Conservation (phyloP, 2,888 invertebrate species). For the Chromoteleia sp. region DNA sequence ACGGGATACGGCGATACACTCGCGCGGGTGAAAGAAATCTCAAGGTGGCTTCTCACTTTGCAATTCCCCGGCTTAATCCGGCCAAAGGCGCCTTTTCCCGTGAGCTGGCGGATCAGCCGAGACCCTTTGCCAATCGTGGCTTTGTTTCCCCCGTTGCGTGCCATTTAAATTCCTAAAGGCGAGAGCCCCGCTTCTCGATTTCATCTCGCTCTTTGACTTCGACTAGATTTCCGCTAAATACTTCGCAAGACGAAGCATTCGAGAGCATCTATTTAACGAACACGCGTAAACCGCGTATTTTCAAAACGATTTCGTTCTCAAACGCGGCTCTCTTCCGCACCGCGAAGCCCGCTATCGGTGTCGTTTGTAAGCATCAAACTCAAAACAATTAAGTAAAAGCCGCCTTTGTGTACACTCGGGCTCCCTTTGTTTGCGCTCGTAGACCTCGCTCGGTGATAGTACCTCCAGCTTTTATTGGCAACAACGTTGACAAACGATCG, state of each 20-base stretch:
- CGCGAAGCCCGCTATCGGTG: constrained; percentile 6
- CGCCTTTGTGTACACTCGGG: not conserved
- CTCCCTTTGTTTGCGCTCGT: constrained; percentile 39
- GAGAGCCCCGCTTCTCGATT: constrained; percentile 3
- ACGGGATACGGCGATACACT: constrained; percentile 44
- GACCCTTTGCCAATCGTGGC: constrained; percentile 38
- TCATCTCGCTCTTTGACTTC: constrained; percentile 3
- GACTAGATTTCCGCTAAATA: constrained; percentile 21
- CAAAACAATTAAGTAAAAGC: constrained; percentile 22
- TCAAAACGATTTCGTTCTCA: no score
- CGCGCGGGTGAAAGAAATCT: constrained; percentile 35
- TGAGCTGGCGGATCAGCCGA: constrained; percentile 8
- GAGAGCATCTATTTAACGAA: constrained; percentile 11
- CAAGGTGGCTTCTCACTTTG: constrained; percentile 55
- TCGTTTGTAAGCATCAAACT: constrained; percentile 2
- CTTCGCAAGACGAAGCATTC: constrained; percentile 16
- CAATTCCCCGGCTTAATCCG: constrained; percentile 51
- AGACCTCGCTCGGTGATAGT: no score
- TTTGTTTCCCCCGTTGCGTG: constrained; percentile 20
- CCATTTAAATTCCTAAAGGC: constrained; percentile 32
- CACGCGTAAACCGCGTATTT: constrained; percentile 18
- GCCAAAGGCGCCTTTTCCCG: constrained; percentile 20
- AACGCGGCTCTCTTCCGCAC: no score
- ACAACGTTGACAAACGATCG: constrained; percentile 21
- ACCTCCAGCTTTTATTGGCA: constrained; percentile 9